Evolutionary conservation across 2,113 vertebrate species (phyloP).

Genomic region (Gasterosteus aculeatus): DNA sequence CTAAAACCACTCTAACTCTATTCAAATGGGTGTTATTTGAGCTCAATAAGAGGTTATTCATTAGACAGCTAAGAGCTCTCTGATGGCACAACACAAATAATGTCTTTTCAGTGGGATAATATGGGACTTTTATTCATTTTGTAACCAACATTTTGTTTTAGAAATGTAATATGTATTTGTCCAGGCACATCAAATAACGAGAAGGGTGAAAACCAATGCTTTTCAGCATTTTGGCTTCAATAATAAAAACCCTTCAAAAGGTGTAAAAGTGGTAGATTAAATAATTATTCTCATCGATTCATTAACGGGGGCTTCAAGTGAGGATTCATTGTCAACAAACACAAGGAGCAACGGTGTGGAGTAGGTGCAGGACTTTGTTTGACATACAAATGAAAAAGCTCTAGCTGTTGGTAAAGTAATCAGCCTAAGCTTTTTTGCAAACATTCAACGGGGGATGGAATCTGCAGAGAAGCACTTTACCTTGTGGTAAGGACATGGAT

Average conservation of each 20-base stretch:
- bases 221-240: slow-evolving; percentile 2
- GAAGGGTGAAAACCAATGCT: not conserved
- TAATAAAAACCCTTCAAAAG: not conserved
- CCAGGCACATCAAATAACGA: not conserved
- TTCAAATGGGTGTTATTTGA: not conserved
- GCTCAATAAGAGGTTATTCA: not conserved
- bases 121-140: not conserved
- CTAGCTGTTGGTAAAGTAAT: slow-evolving; percentile 11
- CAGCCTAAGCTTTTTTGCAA: slow-evolving; percentile 16
- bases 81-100: not conserved
- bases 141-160: not conserved
- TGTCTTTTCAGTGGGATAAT: not conserved
- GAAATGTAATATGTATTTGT: not conserved
- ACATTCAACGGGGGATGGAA: slow-evolving; percentile 2
- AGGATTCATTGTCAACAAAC: slow-evolving; percentile 4
- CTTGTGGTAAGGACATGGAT: slow-evolving; percentile 7
- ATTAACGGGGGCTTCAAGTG: not conserved
- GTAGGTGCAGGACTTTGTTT: slow-evolving; percentile 3
- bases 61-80: not conserved
- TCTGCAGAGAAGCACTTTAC: not conserved
- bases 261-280: slow-evolving; percentile 4
- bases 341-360: not conserved
- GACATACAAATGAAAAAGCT: slow-evolving; percentile 10
- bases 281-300: not conserved
- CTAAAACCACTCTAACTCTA: not conserved